phyloP scores from a whole-genome alignment of 2,888 invertebrate genomes.

The Ichneumon xanthorius region DNA sequence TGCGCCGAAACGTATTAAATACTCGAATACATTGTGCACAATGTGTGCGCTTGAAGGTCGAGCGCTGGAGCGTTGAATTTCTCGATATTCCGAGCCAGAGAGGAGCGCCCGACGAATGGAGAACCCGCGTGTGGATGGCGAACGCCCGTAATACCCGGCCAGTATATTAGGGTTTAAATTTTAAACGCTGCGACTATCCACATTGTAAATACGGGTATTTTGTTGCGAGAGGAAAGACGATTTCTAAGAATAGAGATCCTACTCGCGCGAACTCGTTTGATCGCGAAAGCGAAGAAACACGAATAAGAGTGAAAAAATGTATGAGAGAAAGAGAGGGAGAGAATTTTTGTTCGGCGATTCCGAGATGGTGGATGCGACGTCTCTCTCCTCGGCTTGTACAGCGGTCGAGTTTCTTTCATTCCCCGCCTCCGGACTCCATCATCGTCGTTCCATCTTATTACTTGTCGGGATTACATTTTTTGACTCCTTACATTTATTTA shows the following conservation, averaged over 20 bases:
- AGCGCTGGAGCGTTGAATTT: conserved; percentile 58
- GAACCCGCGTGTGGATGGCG: conserved; percentile 44
- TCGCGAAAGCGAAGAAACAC: conserved; percentile 38
- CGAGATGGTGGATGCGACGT: conserved; percentile 44
- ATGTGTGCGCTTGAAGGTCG: conserved; percentile 59
- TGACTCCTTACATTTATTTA: conserved; percentile 32
- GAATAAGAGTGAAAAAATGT: conserved; percentile 18
- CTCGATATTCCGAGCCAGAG: conserved; percentile 53
- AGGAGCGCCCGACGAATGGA: conserved; percentile 53
- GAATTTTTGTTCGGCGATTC: conserved; percentile 41
- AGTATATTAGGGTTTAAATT: conserved; percentile 82
- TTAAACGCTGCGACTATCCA: conserved; percentile 80
- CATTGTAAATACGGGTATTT: conserved; percentile 82
- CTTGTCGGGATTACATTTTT: conserved; percentile 24
- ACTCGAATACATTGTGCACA: conserved; percentile 73
- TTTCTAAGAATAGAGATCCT: conserved; percentile 80
- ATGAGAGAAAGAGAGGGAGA: not conserved
- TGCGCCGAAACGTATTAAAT: conserved; percentile 83
- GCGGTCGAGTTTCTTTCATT: conserved; percentile 27
- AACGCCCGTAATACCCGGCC: conserved; percentile 64
- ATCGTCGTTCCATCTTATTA: conserved; percentile 8
- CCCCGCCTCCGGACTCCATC: not conserved
- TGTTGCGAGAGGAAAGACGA: conserved; percentile 69
- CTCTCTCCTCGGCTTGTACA: conserved; percentile 31
- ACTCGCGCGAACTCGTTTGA: conserved; percentile 61